phyloP scores from a whole-genome alignment of 2,113 vertebrate genomes.

The Chrysochloris asiatica region DNA sequence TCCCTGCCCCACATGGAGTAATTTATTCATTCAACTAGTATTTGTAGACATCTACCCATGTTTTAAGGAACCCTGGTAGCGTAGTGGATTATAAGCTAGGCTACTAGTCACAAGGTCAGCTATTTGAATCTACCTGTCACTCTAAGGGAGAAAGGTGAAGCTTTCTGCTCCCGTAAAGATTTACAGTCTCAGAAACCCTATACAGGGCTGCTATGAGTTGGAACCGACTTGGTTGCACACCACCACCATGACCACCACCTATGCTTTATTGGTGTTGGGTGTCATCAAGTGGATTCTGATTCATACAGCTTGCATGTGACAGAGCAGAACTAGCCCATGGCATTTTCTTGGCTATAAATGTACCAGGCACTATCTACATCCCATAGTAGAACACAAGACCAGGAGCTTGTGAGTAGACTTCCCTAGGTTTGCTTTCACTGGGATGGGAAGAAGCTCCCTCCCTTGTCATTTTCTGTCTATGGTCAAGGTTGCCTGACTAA shows the following conservation, averaged over 20 bases:
- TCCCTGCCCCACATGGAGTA: background rate
- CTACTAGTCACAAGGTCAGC: too few species aligned
- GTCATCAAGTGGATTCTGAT: background rate
- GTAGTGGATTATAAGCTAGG: too few species aligned
- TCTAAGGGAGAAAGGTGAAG: too few species aligned
- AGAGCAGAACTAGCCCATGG: background rate
- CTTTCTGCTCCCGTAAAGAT: too few species aligned
- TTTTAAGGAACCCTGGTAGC: too few species aligned
- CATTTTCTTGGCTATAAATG: background rate
- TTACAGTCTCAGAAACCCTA: too few species aligned
- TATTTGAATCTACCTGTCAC: too few species aligned
- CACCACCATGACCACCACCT: too few species aligned
- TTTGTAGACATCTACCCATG: background rate
- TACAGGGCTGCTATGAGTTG: too few species aligned
- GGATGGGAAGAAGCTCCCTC: background rate
- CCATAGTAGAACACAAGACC: background rate
- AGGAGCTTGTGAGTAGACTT: background rate
- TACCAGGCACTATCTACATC: too few species aligned
- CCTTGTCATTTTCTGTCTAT: background rate
- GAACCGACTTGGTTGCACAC: too few species aligned
- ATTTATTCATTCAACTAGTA: background rate
- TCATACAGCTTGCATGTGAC: background rate
- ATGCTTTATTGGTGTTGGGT: background rate
- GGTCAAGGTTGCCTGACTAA: background rate
- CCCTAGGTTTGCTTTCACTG: background rate